Conservation (phyloP, 1,140 invertebrate species). For the Drosophila takahashii region DNA sequence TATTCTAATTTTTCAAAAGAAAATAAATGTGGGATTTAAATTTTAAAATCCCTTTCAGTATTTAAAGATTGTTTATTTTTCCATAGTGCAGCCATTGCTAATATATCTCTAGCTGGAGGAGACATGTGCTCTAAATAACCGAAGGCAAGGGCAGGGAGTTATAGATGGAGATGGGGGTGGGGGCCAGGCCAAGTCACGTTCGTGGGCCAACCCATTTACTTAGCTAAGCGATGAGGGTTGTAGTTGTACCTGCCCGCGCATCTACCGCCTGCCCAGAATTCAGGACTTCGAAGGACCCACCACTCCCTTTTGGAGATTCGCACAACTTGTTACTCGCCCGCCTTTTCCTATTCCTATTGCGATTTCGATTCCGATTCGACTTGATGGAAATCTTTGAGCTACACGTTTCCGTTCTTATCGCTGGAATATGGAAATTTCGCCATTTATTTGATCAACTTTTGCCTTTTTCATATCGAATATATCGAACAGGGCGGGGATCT, state of each 20-base stretch:
- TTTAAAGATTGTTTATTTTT: background rate
- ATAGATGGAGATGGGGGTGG: constrained; percentile 1
- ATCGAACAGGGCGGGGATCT: constrained; percentile 39
- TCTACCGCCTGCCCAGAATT: background rate
- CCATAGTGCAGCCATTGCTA: constrained; percentile 54
- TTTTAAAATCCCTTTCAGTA: background rate
- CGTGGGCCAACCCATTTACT: constrained; percentile 78
- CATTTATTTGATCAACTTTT: constrained; percentile 83
- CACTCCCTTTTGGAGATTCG: constrained; percentile 54
- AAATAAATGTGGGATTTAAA: too few relatives aligned
- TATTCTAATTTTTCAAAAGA: too few relatives aligned
- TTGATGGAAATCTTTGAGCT: constrained; percentile 78
- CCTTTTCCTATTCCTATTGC: constrained; percentile 24
- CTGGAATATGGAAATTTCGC: constrained; percentile 77
- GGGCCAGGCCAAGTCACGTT: constrained; percentile 68
- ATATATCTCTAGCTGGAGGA: constrained; percentile 39
- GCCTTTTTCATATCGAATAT: constrained; percentile 73
- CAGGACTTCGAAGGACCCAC: constrained; percentile 23
- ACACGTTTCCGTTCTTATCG: constrained; percentile 75
- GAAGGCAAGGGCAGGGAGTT: constrained; percentile 10
- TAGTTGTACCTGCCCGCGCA: constrained; percentile 57
- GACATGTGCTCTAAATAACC: constrained; percentile 41
- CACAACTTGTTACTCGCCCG: constrained; percentile 71
- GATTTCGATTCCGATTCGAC: constrained; percentile 31
- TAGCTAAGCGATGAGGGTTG: constrained; percentile 80